A percentile compares a stretch with the other conserved stretches of the same genome.
Conservation (phyloP, 2,113 vertebrate species). For the Cryptotis parvus region DNA sequence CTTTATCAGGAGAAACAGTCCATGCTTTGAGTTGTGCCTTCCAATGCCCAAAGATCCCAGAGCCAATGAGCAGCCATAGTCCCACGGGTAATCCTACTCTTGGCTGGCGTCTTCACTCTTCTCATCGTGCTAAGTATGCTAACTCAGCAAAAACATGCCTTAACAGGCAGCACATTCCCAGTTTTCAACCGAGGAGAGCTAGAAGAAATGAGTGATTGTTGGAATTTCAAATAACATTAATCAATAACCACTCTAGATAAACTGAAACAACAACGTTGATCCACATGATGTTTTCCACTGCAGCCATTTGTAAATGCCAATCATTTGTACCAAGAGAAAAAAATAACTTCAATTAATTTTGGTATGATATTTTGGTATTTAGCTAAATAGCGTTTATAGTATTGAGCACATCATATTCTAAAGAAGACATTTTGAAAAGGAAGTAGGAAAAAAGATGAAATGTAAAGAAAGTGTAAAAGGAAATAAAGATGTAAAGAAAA, state of each 20-base stretch:
- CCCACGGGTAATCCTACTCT: no score
- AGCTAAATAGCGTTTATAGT: not conserved
- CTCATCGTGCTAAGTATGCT: not conserved
- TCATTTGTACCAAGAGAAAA: not conserved
- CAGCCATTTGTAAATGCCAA: constrained; percentile 10
- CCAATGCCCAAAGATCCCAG: constrained; percentile 44
- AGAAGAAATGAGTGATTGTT: not conserved
- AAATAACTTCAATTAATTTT: no score
- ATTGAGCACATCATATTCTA: not conserved
- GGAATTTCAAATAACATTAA: not conserved
- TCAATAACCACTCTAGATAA: not conserved
- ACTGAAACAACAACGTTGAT: not conserved
- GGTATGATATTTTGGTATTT: not conserved
- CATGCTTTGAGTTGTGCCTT: constrained; percentile 24
- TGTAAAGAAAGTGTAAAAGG: no score
- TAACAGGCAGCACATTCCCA: not conserved
- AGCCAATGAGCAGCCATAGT: constrained; percentile 16
- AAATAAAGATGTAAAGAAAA: not conserved
- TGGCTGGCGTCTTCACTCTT: not conserved
- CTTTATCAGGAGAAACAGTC: constrained; percentile 50
- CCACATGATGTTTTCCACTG: not conserved
- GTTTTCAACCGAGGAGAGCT: not conserved
- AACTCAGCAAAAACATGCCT: no score
- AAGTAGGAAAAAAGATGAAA: not conserved
- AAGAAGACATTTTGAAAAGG: not conserved